These are phyloP conservation scores for Himalopsyche kuldschensis DNA, from an alignment of 2,888 invertebrate species.

Conservation along the genomic window DNA sequence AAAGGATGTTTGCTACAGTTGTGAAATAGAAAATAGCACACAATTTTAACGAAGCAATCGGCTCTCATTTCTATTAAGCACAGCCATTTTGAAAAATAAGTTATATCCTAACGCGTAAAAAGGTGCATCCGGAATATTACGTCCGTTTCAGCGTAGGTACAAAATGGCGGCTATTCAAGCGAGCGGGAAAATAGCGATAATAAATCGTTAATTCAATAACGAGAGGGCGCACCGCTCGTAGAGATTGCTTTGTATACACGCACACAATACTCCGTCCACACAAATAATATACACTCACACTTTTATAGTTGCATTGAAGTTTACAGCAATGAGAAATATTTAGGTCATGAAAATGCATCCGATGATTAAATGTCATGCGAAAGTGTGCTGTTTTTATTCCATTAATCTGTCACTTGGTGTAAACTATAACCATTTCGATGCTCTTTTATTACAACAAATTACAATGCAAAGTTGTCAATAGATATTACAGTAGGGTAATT, in stretches of 20 bases:
- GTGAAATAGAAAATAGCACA: too few relatives aligned
- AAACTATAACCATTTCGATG: too few relatives aligned
- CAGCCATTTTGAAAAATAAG: too few relatives aligned
- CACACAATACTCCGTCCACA: background rate
- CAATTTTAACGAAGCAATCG: too few relatives aligned
- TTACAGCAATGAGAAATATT: background rate
- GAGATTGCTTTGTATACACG: constrained; percentile 21
- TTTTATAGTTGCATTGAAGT: background rate
- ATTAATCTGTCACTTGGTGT: too few relatives aligned
- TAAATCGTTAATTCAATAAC: constrained; percentile 38
- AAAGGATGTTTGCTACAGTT: background rate
- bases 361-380: background rate
- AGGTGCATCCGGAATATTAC: background rate
- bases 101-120: background rate
- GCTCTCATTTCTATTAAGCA: too few relatives aligned
- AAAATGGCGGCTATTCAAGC: constrained; percentile 24
- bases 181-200: constrained; percentile 18
- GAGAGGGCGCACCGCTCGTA: constrained; percentile 14
- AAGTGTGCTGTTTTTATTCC: background rate
- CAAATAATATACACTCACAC: background rate
- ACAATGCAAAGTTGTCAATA: too few relatives aligned
- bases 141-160: background rate
- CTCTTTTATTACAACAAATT: too few relatives aligned
- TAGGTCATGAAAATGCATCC: background rate
- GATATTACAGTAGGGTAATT: too few relatives aligned